Evolutionary conservation across 1,140 invertebrate genomes (phyloP), one percentile per base, ranked within the genome.

Genomic region (Triops longicaudatus): DNA sequence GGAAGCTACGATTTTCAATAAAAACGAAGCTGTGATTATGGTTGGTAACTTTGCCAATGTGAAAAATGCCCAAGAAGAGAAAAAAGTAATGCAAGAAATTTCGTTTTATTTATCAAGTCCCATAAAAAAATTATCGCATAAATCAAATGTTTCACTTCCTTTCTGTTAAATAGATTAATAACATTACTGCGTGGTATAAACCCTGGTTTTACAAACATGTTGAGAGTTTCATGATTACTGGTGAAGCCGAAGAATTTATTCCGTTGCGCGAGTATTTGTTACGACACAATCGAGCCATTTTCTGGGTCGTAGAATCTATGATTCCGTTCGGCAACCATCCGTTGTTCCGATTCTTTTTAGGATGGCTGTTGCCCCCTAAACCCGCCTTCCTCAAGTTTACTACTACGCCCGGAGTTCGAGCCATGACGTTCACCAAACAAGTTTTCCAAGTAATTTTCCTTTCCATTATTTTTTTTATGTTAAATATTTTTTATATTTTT

Each of bases 131-230:
- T n/a, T n/a, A n/a, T n/a, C n/a, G n/a, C n/a, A n/a, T n/a, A n/a
- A n/a, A n/a, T n/a, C n/a, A n/a, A n/a, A n/a, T n/a, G n/a, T n/a
- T n/a, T n/a, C n/a, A n/a, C n/a, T n/a, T n/a, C n/a, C n/a, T n/a
- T n/a, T n/a, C n/a, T n/a, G n/a, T n/a, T n/a, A n/a, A n/a, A n/a
- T 63, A 63, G 81, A 82, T 88, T 22, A 88, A 88, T 79, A 79
- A 84, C 71, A 79, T 88, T 11, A 82, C 85, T 11, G 80, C 79
- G 26, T 88, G 87, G 85, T 87, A 87, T 81, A 88, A 88, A 80
- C 87, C 87, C 7, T 88, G 89, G 89, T 91, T 90, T 81, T 90
- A 88, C 82, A 89, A 88, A 79, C 88, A 90, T 81, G 87, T 87
- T 0, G 86, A 90, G 80, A 81, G 79, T 1, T 88, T 87, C 77